Percentiles rank a stretch among this genome's conserved stretches.
Conservation (phyloP, 2,113 vertebrate genomes). For the Lepus timidus region DNA sequence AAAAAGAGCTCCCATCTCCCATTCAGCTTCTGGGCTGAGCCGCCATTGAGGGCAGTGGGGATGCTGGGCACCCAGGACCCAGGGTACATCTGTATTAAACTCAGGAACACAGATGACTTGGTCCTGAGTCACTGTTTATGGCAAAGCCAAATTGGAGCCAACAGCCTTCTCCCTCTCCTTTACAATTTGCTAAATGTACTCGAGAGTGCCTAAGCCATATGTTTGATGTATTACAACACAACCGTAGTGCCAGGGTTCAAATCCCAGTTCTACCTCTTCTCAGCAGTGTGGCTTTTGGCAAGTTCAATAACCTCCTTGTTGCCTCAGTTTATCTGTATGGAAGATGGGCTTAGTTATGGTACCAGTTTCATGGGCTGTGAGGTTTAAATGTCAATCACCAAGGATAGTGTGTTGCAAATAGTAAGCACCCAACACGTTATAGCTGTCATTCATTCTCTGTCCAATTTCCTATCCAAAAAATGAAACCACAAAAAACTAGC, state of each 20-base stretch:
- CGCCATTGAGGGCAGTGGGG: fast-evolving
- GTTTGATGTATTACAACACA: neutral
- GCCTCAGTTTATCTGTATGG: neutral
- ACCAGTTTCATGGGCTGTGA: neutral
- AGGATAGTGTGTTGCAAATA: neutral
- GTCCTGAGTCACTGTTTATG: neutral
- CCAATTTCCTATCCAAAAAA: neutral
- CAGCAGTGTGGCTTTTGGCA: neutral
- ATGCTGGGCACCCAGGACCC: neutral
- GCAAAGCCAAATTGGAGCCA: neutral
- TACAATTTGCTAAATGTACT: neutral
- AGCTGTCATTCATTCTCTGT: neutral
- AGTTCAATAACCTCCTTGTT: neutral
- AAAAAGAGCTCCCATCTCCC: neutral
- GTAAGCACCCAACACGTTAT: neutral
- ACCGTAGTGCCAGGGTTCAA: neutral
- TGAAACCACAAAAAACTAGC: neutral
- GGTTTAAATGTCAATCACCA: neutral
- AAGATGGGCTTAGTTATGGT: neutral
- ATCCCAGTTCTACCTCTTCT: neutral
- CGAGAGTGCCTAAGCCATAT: neutral
- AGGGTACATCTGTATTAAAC: neutral
- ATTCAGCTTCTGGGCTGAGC: neutral
- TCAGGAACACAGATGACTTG: neutral
- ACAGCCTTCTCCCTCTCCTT: neutral